phyloP scores from a whole-genome alignment of 2,888 invertebrate species.

The Protonemura montana region DNA sequence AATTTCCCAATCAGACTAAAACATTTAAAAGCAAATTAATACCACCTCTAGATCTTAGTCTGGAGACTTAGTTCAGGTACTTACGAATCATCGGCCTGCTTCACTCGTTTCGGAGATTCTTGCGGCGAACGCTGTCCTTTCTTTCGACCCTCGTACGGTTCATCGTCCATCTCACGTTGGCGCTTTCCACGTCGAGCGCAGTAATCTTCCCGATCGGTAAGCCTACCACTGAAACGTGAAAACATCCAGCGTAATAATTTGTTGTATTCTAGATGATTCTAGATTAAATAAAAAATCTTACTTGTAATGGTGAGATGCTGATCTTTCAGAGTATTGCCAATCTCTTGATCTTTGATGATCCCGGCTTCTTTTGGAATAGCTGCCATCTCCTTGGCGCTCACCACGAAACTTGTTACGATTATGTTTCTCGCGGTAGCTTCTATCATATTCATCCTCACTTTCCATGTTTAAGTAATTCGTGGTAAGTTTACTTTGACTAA shows the following conservation, averaged over 20 bases:
- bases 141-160: background rate
- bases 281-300: background rate
- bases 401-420: conserved; percentile 28
- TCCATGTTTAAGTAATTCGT: background rate
- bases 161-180: background rate
- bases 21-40: too few species aligned
- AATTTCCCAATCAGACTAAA: too few species aligned
- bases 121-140: background rate
- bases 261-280: background rate
- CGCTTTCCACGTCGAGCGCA: background rate
- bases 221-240: background rate
- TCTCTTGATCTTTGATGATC: background rate
- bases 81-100: background rate
- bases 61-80: too few species aligned
- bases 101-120: background rate
- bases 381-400: background rate
- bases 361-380: background rate
- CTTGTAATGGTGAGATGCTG: background rate
- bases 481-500: too few species aligned
- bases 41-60: too few species aligned
- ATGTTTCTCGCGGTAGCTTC: background rate
- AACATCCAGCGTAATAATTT: background rate
- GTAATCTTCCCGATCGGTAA: background rate
- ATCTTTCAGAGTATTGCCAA: background rate
- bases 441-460: background rate